Conservation (phyloP, 1,140 invertebrate genomes). For the Chymomyza costata region DNA sequence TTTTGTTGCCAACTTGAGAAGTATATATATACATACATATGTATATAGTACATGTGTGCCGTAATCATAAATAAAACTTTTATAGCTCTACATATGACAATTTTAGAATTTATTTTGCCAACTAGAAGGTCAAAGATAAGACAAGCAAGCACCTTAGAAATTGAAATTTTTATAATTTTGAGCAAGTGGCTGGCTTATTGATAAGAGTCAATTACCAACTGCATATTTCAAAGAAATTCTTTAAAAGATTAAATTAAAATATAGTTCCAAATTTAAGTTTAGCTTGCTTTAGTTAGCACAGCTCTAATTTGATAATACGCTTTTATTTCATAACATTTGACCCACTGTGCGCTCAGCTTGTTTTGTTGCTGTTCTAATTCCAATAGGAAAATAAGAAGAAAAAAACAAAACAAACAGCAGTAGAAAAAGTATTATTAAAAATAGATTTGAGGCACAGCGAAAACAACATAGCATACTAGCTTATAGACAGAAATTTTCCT, state of each 20-base stretch:
- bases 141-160: too few relatives aligned
- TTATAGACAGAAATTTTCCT: constrained; percentile 5
- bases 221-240: too few relatives aligned
- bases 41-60: constrained; percentile 24
- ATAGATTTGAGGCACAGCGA: constrained; percentile 41
- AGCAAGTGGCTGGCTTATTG: too few relatives aligned
- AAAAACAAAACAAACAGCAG: constrained; percentile 42
- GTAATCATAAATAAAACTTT: constrained; percentile 40
- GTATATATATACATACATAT: neutral
- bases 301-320: constrained; percentile 4
- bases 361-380: constrained; percentile 35
- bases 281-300: constrained; percentile 4
- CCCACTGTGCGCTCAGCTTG: constrained; percentile 40
- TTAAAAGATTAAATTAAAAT: too few relatives aligned
- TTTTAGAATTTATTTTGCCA: too few relatives aligned
- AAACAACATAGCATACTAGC: neutral
- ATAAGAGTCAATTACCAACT: too few relatives aligned
- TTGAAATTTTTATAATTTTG: too few relatives aligned
- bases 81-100: too few relatives aligned
- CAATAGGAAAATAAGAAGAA: constrained; percentile 37
- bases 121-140: too few relatives aligned
- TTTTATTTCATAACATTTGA: constrained; percentile 11
- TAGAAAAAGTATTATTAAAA: constrained; percentile 47
- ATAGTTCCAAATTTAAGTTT: neutral
- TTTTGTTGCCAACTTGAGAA: too few relatives aligned